A percentile compares a stretch with the other conserved stretches of the same genome.
These are phyloP conservation scores for rabbit (Oryctolagus cuniculus) DNA, from an alignment of 2,113 vertebrate genomes.

Conservation along the genomic window DNA sequence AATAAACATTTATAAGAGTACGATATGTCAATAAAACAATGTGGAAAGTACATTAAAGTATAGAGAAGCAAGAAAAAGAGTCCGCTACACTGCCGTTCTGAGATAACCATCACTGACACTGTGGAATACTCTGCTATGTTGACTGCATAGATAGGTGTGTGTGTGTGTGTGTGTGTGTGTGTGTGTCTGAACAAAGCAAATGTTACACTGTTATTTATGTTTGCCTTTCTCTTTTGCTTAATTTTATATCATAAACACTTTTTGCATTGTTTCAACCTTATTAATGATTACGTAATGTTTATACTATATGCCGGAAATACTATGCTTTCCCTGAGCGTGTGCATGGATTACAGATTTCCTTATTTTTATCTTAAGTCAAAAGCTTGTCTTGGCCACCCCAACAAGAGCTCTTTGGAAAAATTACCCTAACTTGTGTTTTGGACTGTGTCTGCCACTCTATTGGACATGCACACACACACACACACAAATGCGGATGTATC, in stretches of 20 bases:
- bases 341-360: neutral
- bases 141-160: neutral
- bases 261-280: neutral
- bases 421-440: neutral
- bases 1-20: neutral
- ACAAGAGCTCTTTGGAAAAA: neutral
- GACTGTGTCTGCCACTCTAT: neutral
- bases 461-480: neutral
- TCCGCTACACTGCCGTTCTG: neutral
- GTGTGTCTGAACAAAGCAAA: neutral
- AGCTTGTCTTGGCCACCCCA: neutral
- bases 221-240: neutral
- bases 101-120: neutral
- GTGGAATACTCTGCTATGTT: neutral
- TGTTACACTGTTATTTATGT: neutral
- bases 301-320: neutral
- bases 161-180: neutral
- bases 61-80: neutral
- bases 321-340: neutral
- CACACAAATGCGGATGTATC: neutral
- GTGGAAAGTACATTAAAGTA: slow-evolving; percentile 13
- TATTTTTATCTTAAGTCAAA: neutral
- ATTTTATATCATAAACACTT: neutral
- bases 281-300: neutral
- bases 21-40: neutral